Conservation (phyloP, 2,113 vertebrate species). For the Phoenicopterus ruber region DNA sequence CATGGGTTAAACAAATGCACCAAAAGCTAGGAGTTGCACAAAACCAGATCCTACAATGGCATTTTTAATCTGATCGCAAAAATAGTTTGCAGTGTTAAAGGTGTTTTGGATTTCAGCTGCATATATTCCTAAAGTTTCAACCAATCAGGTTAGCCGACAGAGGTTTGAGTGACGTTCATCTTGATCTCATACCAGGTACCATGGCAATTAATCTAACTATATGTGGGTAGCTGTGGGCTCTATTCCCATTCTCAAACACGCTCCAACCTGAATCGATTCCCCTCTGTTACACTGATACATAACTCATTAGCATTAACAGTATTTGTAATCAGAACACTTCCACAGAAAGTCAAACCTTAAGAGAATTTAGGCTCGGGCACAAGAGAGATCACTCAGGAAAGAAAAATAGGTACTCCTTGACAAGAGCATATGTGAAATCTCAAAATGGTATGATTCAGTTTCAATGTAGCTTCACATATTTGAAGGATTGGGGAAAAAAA, state of each 20-base stretch:
- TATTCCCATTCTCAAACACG: background rate
- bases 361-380: background rate
- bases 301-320: background rate
- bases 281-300: background rate
- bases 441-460: background rate
- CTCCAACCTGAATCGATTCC: background rate
- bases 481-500: background rate
- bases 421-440: background rate
- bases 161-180: background rate
- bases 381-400: background rate
- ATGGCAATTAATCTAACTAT: background rate
- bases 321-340: background rate
- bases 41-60: background rate
- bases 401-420: background rate
- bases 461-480: background rate
- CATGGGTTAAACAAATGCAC: background rate
- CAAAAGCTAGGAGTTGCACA: background rate
- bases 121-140: background rate
- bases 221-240: background rate
- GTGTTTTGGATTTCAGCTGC: background rate
- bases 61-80: background rate
- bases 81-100: background rate
- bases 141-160: background rate
- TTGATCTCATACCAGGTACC: background rate
- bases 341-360: background rate